Evolutionary conservation across 2,113 vertebrate genomes (phyloP).

Genomic region (Origma solitaria): DNA sequence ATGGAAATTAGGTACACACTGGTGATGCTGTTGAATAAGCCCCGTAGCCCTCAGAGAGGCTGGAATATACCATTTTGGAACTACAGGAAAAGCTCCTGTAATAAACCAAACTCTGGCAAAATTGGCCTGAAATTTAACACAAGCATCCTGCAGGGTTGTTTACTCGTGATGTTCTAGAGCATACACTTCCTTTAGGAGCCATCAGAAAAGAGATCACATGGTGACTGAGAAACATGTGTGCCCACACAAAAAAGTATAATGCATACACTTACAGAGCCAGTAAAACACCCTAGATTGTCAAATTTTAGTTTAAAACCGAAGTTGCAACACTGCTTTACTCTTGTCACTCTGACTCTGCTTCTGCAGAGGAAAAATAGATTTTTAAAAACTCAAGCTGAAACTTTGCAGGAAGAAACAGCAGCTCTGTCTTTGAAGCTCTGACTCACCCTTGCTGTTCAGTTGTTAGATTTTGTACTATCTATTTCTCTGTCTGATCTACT

Average conservation of each 20-base stretch:
- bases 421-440: not conserved
- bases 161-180: not conserved
- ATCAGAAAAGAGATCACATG: not conserved
- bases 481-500: not conserved
- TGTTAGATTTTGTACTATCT: not conserved
- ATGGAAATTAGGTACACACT: not conserved
- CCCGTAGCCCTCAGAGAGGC: not conserved
- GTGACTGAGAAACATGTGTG: not conserved
- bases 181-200: not conserved
- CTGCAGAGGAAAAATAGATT: not conserved
- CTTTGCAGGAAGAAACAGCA: not conserved
- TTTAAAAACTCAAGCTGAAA: not conserved
- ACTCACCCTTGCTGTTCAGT: rapidly evolving
- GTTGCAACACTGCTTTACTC: not conserved
- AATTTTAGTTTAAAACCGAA: not conserved
- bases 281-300: not conserved
- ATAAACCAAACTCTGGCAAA: not conserved
- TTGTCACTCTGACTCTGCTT: not conserved
- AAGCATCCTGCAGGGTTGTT: not conserved
- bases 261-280: not conserved
- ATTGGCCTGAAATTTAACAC: not conserved
- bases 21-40: not conserved
- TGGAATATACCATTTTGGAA: not conserved
- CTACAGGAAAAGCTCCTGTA: not conserved
- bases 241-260: not conserved